These are phyloP conservation scores for Campodea augens DNA, from an alignment of 1,140 invertebrate species.

Conservation along the genomic window DNA sequence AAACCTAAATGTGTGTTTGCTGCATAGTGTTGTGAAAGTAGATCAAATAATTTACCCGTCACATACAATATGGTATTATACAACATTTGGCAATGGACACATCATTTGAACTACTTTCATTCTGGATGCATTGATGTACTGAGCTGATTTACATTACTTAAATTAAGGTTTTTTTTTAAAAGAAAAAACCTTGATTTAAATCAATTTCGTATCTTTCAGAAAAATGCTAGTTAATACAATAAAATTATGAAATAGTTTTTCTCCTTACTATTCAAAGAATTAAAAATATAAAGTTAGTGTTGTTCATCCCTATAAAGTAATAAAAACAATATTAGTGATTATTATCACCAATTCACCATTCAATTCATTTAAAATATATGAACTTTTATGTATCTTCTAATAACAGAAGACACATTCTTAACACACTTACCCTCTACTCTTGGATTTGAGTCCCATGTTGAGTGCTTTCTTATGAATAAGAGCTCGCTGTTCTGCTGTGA, in stretches of 20 bases:
- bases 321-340: background rate
- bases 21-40: background rate
- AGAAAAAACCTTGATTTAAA: too few species aligned
- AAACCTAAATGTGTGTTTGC: constrained; percentile 1
- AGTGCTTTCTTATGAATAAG: constrained; percentile 46
- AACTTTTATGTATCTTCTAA: background rate
- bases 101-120: too few species aligned
- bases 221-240: too few species aligned
- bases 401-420: background rate
- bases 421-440: constrained; percentile 40
- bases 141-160: too few species aligned
- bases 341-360: background rate
- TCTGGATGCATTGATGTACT: too few species aligned
- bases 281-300: background rate
- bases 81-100: too few species aligned
- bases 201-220: too few species aligned
- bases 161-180: too few species aligned
- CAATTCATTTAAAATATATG: background rate
- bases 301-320: background rate
- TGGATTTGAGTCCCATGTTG: constrained; percentile 46
- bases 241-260: too few species aligned
- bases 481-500: constrained; percentile 51
- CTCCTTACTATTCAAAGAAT: constrained; percentile 4
- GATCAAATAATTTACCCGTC: too few species aligned
- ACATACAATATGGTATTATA: too few species aligned